These are phyloP conservation scores for Deroptyus accipitrinus DNA, from an alignment of 2,113 vertebrate species.

Conservation along the genomic window DNA sequence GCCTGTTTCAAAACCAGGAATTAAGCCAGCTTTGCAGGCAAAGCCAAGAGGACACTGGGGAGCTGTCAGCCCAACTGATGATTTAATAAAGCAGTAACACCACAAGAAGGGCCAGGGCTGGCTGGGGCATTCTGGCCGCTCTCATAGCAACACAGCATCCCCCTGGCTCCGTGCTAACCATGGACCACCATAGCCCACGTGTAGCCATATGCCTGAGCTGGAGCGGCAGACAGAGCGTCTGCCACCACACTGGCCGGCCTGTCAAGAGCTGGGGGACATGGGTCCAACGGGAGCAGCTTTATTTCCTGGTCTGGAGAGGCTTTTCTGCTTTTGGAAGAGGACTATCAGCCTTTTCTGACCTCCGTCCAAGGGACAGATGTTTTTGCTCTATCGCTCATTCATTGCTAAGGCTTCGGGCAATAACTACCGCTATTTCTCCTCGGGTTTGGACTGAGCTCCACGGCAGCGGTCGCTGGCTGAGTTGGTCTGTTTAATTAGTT, in stretches of 20 bases:
- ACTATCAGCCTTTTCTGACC: conserved; percentile 28
- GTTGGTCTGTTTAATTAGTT: conserved; percentile 49
- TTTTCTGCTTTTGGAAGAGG: conserved; percentile 16
- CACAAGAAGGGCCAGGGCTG: not conserved
- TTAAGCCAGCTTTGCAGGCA: not conserved
- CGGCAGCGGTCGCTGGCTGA: not conserved
- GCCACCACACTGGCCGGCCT: not conserved
- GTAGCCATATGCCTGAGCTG: not conserved
- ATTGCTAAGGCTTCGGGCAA: not conserved
- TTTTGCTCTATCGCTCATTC: conserved; percentile 5
- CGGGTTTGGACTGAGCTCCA: conserved; percentile 15
- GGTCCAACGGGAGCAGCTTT: not conserved
- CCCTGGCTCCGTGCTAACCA: not conserved
- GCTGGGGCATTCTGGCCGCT: not conserved
- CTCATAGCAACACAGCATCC: not conserved
- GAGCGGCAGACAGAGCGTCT: not conserved
- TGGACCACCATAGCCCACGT: accelerated
- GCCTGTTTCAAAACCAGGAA: not conserved
- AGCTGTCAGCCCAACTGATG: not conserved
- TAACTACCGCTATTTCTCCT: not conserved
- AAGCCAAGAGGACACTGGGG: not conserved
- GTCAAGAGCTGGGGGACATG: not conserved
- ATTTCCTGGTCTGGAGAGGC: not conserved
- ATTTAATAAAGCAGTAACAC: not conserved
- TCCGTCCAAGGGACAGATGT: conserved; percentile 27